Evolutionary conservation across 2,113 vertebrate species (phyloP).

Genomic region (Panthera leo): DNA sequence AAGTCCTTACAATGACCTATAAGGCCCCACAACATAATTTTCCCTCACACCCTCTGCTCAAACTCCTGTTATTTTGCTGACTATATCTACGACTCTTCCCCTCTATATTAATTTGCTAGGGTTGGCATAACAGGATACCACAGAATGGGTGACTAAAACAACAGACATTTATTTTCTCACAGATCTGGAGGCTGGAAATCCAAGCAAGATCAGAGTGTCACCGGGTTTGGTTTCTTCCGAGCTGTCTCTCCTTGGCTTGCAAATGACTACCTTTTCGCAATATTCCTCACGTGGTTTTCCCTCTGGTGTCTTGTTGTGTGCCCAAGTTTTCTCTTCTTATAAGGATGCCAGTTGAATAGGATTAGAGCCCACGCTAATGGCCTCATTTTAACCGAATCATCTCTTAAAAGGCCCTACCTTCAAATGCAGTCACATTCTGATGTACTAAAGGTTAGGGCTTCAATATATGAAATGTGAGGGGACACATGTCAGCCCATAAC

Average conservation of each 20-base stretch:
- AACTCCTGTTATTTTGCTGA: neutral
- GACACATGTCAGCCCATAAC: neutral
- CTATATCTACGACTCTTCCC: neutral
- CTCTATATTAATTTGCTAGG: neutral
- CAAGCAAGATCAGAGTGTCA: neutral
- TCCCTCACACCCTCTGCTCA: neutral
- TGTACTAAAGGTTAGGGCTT: neutral
- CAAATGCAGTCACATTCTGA: neutral
- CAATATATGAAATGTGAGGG: neutral
- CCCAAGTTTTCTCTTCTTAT: neutral
- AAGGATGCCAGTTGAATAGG: neutral
- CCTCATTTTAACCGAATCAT: neutral
- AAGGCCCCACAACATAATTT: neutral
- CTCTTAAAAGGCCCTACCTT: neutral
- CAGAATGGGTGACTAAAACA: neutral
- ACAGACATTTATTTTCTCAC: neutral
- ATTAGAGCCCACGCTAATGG: neutral
- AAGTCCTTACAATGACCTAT: neutral
- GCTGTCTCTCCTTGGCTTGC: neutral
- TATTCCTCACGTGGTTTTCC: neutral
- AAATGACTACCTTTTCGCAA: neutral
- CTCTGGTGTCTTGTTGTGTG: neutral
- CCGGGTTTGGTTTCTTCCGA: neutral
- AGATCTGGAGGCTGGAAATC: neutral
- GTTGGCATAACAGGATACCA: neutral